Base-by-base conservation (phyloP, 2,113 vertebrate genomes). In the Clupea harengus region DNA sequence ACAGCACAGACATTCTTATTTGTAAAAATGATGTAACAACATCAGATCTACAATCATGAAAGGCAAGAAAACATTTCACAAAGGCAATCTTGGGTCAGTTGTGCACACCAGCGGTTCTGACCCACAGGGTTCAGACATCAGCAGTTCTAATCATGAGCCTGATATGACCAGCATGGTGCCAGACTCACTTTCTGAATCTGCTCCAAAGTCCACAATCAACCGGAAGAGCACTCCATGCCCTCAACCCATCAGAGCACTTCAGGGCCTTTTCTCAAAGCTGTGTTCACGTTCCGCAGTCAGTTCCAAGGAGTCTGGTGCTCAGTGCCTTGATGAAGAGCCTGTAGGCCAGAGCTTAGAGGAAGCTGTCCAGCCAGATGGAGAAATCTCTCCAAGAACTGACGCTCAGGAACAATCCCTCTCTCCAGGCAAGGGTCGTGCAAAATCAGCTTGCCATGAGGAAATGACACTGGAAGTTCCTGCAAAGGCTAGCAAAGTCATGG, bases 221-320 rank as follows among this genome's bases (percentile, higher is more conserved):
- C 9, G 32, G 4, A 78, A 17, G 72, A 39, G 5, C 25, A 39
- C 28, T 17, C 32, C 11, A 39, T 3, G 28, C 28, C 72, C 64
- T 67, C n/a, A 67, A 28, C 64, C 72, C 32, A 78, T 78, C 28
- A 78, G 39, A 39, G 72, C 11, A 5, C 10, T 78, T 15, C 72
- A 78, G 25, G 72, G 72, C 28, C 9, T 78, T 78, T 78, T 78
- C 72, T 78, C 72, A 78, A 78, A 78, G 13, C 72, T 78, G 9
- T 2, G 32, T 5, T 28, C 72, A 39, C 72, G 3, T 39, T 78
- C 72, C 39, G 28, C 10, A 39, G 72, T 39, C 11, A 17, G 25
- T 32, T 15, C 72, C 39, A 32, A 78, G n/a, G 57, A n/a, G 3
- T 57, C 52, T 57, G 52, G 6, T 75, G 25, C 67, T 9, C n/a